Evolutionary conservation across 2,113 vertebrate genomes (phyloP), one percentile per base, ranked within the genome.

Genomic region (Cololabis saira): DNA sequence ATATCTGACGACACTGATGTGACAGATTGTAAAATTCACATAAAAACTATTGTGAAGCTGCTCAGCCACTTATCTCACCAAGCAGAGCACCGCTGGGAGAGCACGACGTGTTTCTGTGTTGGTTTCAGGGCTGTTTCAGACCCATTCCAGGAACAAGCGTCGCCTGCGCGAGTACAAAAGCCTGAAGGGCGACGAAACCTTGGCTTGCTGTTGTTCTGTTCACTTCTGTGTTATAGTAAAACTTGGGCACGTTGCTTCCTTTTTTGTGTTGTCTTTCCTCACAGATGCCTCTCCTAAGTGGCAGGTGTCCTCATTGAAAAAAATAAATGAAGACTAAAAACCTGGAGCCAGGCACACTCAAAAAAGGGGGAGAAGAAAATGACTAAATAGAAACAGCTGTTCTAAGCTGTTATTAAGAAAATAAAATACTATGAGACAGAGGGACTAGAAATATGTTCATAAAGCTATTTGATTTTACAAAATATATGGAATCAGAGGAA

Each of bases 181-280:
- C 77, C 80, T 71, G 70, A 67, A 84, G 71, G 81, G 60, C 41
- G 77, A 81, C 67, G 58, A 87, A 74, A 73, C 66, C 56, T 56
- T 54, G 70, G 56, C 66, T 71, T 41, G 4, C 61, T 19, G 61
- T 67, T 64, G 57, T 70, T 80, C 59, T 69, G 49, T 71, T 67
- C 62, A 21, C 53, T 71, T 72, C 69, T 61, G 76, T 72, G 55
- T 64, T 67, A 2, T 27, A 27, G 2, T 27, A 27, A 27, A 27
- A 27, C 24, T 27, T 27, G 24, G 3, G 72, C 60, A 71, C 37
- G 15, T 48, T 66, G 40, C 24, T 72, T 18, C 52, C 42, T 57
- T 61, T 17, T 69, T 19, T 30, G 17, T 55, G 40, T 63, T 56
- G 9, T 59, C 40, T 3, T 37, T 12, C 16, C 57, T 62, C 53